These are phyloP conservation scores for Lasiurus cinereus DNA, from an alignment of 2,113 vertebrate species.

Conservation along the genomic window DNA sequence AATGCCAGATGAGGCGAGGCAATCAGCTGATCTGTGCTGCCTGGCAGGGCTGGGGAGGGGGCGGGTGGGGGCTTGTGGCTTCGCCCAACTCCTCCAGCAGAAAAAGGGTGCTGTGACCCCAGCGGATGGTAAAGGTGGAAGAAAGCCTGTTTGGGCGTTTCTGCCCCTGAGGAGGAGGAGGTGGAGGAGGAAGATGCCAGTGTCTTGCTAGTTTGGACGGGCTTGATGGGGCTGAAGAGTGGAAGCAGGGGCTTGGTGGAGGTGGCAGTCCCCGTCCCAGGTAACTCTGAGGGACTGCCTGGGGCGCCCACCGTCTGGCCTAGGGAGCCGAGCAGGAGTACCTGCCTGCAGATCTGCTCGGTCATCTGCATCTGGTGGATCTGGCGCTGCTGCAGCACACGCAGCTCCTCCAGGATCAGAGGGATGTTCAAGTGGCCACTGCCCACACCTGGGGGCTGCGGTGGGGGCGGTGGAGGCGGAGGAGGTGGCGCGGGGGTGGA, in stretches of 20 bases:
- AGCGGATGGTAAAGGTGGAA: conserved; percentile 86
- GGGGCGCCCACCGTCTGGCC: conserved; percentile 75
- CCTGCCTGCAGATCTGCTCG: conserved; percentile 95
- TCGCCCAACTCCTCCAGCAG: conserved; percentile 73
- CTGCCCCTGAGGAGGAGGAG: conserved; percentile 73
- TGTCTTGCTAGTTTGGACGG: conserved; percentile 74
- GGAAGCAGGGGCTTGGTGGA: conserved; percentile 87
- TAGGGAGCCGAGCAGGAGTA: conserved; percentile 91
- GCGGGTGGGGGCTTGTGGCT: conserved; percentile 79
- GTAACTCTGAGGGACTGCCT: conserved; percentile 80
- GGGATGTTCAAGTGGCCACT: conserved; percentile 88
- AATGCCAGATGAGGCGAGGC: conserved; percentile 79
- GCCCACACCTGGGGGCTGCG: conserved; percentile 68
- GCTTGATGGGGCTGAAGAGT: conserved; percentile 83
- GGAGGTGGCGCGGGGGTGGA: conserved; percentile 77
- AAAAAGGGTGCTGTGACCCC: conserved; percentile 82
- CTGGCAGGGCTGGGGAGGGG: conserved; percentile 53
- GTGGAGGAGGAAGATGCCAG: conserved; percentile 76
- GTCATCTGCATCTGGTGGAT: conserved; percentile 98
- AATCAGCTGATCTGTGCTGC: conserved; percentile 76
- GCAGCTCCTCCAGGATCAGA: conserved; percentile 93
- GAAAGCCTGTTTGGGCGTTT: conserved; percentile 84
- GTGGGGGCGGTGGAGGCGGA: conserved; percentile 76
- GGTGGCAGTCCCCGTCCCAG: conserved; percentile 75
- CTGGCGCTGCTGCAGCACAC: conserved; percentile 94